Conservation (phyloP, 2,113 vertebrate genomes). For the Eurystomus gularis region DNA sequence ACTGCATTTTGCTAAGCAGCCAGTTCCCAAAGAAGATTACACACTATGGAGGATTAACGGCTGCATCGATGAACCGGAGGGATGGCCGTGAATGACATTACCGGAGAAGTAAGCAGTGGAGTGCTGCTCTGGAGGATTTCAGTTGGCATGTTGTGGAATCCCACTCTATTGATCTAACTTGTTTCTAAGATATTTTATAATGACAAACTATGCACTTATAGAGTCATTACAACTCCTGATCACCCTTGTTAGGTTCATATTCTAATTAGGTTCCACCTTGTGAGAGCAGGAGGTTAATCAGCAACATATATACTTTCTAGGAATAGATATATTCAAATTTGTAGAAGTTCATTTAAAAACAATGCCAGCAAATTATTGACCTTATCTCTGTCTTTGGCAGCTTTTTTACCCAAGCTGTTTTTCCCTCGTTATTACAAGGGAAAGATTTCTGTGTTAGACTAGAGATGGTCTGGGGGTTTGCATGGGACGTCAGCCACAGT, state of each 20-base stretch:
- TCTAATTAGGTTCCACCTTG: not conserved
- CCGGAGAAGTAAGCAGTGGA: not conserved
- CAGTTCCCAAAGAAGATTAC: constrained; percentile 48
- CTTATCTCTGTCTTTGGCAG: not conserved
- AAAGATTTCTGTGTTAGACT: not conserved
- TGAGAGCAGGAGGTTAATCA: constrained; percentile 27
- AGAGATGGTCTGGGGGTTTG: not conserved
- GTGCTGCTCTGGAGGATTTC: not conserved
- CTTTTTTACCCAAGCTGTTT: not conserved
- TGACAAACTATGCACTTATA: not conserved
- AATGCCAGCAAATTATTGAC: constrained; percentile 31
- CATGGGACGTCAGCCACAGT: not conserved
- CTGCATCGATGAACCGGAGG: not conserved
- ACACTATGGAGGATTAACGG: constrained; percentile 1
- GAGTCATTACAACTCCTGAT: constrained; percentile 23
- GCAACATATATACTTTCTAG: not conserved
- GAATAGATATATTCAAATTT: not conserved
- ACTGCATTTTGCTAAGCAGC: constrained; percentile 35
- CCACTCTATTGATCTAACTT: not conserved
- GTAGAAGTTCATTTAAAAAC: constrained; percentile 17
- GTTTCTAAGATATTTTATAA: constrained; percentile 38
- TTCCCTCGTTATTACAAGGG: not conserved
- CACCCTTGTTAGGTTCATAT: not conserved
- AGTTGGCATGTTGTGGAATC: not conserved
- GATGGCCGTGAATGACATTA: not conserved